These are phyloP conservation scores for Campoplex nolae DNA, from an alignment of 2,888 invertebrate species.

Conservation along the genomic window DNA sequence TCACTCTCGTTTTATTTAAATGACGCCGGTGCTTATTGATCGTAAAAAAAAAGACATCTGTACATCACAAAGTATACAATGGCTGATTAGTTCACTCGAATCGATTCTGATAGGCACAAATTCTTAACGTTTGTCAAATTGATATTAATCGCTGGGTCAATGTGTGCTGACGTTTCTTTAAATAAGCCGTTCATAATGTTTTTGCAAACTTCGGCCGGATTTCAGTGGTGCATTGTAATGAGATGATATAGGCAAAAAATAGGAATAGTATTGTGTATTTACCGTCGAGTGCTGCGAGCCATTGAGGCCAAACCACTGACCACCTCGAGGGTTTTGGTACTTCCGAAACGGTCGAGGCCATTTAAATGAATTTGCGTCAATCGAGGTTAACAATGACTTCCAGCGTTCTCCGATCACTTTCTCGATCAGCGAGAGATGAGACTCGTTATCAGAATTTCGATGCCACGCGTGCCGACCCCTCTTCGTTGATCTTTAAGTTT, in stretches of 20 bases:
- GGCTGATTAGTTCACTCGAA: background rate
- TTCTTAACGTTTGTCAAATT: background rate
- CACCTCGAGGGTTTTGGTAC: conserved; percentile 49
- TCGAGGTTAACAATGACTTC: conserved; percentile 34
- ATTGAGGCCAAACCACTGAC: conserved; percentile 63
- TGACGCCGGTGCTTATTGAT: background rate
- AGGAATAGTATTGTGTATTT: conserved; percentile 5
- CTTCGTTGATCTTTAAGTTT: conserved; percentile 28
- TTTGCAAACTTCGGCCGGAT: background rate
- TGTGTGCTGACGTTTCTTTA: background rate
- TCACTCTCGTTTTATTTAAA: background rate
- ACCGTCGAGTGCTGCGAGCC: conserved; percentile 64
- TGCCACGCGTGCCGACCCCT: conserved; percentile 14
- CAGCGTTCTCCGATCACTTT: background rate
- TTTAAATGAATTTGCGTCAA: conserved; percentile 52
- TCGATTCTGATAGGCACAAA: conserved; percentile 3
- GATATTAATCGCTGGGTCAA: conserved; percentile 2
- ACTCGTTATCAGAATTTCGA: conserved; percentile 1
- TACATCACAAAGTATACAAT: background rate
- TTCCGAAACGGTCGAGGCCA: conserved; percentile 54
- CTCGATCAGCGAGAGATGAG: conserved; percentile 16
- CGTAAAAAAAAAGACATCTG: background rate
- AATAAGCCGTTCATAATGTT: background rate
- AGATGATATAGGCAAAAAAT: background rate
- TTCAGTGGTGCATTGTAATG: background rate